These are phyloP conservation scores for Hoplias malabaricus DNA, from an alignment of 2,113 vertebrate genomes.

Conservation along the genomic window DNA sequence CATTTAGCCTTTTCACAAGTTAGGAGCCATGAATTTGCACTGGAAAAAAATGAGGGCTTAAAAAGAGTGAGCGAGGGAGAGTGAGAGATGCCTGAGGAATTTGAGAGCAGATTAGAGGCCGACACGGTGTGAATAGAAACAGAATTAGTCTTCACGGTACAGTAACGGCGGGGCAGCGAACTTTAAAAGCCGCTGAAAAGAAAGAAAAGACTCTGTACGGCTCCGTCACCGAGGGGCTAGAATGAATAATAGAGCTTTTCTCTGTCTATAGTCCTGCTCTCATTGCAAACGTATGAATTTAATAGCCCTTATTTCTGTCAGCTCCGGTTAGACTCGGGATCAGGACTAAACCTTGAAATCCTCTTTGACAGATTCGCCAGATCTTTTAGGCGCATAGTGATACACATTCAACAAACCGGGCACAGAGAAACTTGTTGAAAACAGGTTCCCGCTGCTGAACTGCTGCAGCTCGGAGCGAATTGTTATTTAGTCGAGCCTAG, in stretches of 20 bases:
- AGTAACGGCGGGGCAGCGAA: slow-evolving; percentile 83
- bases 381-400: background rate
- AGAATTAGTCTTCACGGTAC: slow-evolving; percentile 85
- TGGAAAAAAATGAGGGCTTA: slow-evolving; percentile 78
- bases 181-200: slow-evolving; percentile 64
- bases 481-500: too few relatives aligned
- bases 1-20: slow-evolving; percentile 86
- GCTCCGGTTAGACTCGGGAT: slow-evolving; percentile 51
- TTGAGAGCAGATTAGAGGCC: slow-evolving; percentile 82
- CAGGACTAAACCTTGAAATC: background rate
- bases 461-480: too few relatives aligned
- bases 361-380: background rate
- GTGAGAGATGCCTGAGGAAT: slow-evolving; percentile 76
- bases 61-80: slow-evolving; percentile 60
- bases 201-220: slow-evolving; percentile 69
- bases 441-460: too few relatives aligned
- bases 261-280: slow-evolving; percentile 63
- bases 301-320: slow-evolving; percentile 75
- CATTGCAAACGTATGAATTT: slow-evolving; percentile 84
- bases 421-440: background rate
- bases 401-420: background rate
- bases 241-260: slow-evolving; percentile 65
- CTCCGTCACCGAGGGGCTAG: slow-evolving; percentile 75
- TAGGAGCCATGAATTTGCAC: slow-evolving; percentile 79
- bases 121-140: slow-evolving; percentile 83